Evolutionary conservation across 2,797 vertebrate genomes (phyloP).

Genomic region (Mallotus villosus): DNA sequence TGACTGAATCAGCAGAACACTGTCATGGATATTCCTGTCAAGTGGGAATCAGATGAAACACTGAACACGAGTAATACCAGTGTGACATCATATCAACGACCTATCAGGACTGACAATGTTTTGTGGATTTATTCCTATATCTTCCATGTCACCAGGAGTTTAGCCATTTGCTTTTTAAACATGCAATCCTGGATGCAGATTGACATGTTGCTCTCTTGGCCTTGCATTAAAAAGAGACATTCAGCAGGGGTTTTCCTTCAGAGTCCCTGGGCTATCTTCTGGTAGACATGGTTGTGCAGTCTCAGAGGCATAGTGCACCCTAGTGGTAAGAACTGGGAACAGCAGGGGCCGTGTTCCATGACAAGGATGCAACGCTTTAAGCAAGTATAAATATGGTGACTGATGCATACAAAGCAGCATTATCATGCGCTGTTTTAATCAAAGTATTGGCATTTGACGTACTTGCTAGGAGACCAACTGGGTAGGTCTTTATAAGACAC

Average conservation of each 20-base stretch:
- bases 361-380: background rate
- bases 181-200: too few relatives aligned
- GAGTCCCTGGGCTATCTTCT: too few relatives aligned
- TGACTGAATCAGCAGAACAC: background rate
- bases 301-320: constrained; percentile 20
- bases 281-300: background rate
- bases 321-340: constrained; percentile 18
- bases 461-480: too few relatives aligned
- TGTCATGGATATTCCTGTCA: background rate
- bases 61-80: too few relatives aligned
- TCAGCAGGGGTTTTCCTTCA: too few relatives aligned
- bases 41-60: background rate
- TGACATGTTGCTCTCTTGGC: too few relatives aligned
- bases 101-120: too few relatives aligned
- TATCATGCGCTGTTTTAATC: background rate
- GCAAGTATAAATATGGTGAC: background rate
- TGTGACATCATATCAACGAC: too few relatives aligned
- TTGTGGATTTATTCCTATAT: too few relatives aligned
- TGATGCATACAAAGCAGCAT: background rate
- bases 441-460: background rate
- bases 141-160: too few relatives aligned
- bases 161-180: too few relatives aligned
- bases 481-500: background rate
- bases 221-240: too few relatives aligned
- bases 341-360: background rate